phyloP scores from a whole-genome alignment of 2,888 invertebrate genomes.

The Eupithecia centaureata region DNA sequence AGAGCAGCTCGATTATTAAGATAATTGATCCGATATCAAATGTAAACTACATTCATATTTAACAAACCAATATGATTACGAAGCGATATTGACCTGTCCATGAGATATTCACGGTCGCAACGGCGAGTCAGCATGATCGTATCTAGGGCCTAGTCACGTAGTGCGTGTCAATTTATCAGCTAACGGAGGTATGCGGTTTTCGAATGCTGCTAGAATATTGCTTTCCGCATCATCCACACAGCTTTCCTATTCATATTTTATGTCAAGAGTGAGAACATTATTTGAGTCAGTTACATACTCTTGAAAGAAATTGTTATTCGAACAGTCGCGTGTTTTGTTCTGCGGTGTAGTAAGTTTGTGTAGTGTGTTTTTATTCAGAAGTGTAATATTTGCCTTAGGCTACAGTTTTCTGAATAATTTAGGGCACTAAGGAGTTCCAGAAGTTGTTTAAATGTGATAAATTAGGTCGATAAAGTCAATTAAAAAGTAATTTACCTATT shows the following conservation, averaged over 20 bases:
- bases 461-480: no score
- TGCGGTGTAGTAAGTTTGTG: no score
- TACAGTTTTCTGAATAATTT: no score
- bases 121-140: constrained; percentile 57
- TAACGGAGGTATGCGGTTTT: constrained; percentile 51
- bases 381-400: no score
- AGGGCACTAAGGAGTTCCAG: no score
- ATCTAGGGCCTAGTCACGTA: constrained; percentile 62
- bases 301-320: no score
- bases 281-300: no score
- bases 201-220: constrained; percentile 52
- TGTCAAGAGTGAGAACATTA: neutral
- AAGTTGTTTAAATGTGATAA: no score
- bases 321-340: no score
- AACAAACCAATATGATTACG: constrained; percentile 25
- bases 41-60: neutral
- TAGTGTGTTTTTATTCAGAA: no score
- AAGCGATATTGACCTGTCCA: constrained; percentile 38
- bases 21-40: neutral
- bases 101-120: constrained; percentile 50
- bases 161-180: constrained; percentile 69
- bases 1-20: neutral
- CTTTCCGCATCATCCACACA: no score
- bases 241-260: neutral
- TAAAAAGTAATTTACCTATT: no score